Conservation (phyloP, 1,140 invertebrate species). For the Meloidogyne exigua region DNA sequence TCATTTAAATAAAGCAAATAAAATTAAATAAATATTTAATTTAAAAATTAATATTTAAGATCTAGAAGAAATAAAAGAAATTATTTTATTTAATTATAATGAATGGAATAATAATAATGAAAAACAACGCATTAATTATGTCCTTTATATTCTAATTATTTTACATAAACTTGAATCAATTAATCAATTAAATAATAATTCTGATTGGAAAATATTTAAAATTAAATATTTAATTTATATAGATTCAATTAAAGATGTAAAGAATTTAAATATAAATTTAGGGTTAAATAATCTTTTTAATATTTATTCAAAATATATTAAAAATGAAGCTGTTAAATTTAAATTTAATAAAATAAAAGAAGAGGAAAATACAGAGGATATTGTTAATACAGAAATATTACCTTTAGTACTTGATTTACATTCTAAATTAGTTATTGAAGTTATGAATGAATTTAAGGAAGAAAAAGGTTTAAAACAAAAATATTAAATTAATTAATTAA, state of each 20-base stretch:
- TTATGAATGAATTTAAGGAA: not conserved
- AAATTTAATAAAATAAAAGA: not conserved
- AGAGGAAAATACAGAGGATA: not conserved
- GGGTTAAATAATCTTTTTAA: not conserved
- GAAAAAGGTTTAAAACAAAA: not conserved
- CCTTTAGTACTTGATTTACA: not conserved
- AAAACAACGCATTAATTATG: not conserved
- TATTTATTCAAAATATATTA: constrained; percentile 1
- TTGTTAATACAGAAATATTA: too few relatives aligned
- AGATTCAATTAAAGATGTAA: not conserved
- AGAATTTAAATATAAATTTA: not conserved
- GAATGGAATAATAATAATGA: not conserved
- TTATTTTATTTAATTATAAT: not conserved
- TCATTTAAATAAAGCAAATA: too few relatives aligned
- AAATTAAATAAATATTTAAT: not conserved
- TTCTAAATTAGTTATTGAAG: not conserved
- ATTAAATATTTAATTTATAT: not conserved
- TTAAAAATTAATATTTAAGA: not conserved
- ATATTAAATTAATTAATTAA: too few relatives aligned
- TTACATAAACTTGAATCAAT: not conserved
- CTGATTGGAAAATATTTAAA: constrained; percentile 1
- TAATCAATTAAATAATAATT: not conserved
- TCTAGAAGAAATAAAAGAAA: not conserved
- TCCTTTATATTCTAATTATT: not conserved
- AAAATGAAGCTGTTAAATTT: not conserved